A percentile compares a stretch with the other conserved stretches of the same genome.
phyloP scores from a whole-genome alignment of 2,113 vertebrate genomes.

The Phoenicopterus ruber region DNA sequence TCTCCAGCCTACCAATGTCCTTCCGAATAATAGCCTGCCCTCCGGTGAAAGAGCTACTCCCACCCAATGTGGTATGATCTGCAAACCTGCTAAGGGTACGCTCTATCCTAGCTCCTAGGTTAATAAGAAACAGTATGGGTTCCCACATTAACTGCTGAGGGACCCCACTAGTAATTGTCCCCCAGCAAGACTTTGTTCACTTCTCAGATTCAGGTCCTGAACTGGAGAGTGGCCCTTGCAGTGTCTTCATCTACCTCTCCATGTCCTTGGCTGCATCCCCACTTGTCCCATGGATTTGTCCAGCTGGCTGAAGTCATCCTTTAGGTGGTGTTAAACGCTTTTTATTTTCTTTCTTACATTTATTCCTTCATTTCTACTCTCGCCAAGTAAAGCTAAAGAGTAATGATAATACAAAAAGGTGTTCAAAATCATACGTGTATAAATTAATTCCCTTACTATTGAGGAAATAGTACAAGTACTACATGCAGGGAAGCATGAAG shows the following conservation, averaged over 20 bases:
- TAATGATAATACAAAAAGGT: neutral
- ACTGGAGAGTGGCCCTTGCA: neutral
- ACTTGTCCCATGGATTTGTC: neutral
- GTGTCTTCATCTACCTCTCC: neutral
- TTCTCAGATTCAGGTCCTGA: neutral
- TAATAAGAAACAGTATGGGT: neutral
- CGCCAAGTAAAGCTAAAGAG: neutral
- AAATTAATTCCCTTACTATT: neutral
- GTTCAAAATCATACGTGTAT: neutral
- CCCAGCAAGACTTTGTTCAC: neutral
- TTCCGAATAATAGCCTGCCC: neutral
- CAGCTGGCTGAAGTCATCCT: neutral
- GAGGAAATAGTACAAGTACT: neutral
- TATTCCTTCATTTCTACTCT: neutral
- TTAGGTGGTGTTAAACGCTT: neutral
- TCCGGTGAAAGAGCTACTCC: neutral
- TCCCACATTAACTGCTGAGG: neutral
- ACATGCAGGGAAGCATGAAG: neutral
- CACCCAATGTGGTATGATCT: neutral
- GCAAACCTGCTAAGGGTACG: neutral
- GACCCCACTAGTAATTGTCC: neutral
- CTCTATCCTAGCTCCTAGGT: neutral
- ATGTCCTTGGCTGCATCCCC: neutral
- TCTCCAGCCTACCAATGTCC: neutral
- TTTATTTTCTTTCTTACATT: neutral